These are phyloP conservation scores for Aricia agestis DNA, from an alignment of 1,140 invertebrate genomes.

Conservation along the genomic window DNA sequence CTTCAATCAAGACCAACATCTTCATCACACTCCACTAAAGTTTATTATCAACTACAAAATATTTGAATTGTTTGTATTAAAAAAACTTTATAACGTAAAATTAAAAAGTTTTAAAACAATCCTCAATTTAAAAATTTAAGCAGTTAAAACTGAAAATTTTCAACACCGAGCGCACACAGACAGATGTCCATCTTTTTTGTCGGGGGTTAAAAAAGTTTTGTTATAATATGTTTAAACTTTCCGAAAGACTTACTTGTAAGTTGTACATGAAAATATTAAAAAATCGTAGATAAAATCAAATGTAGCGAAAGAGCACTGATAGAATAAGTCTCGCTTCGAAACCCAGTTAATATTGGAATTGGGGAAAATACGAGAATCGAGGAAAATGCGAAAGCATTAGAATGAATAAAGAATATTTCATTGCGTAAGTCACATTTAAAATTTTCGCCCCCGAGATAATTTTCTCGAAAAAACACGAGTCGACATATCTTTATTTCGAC, in stretches of 20 bases:
- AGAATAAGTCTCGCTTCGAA: neutral
- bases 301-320: neutral
- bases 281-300: too few species aligned
- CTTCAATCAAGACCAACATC: neutral
- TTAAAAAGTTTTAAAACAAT: too few species aligned
- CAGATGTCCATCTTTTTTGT: too few species aligned
- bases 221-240: too few species aligned
- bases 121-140: too few species aligned
- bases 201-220: too few species aligned
- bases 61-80: too few species aligned
- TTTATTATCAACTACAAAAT: neutral
- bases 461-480: conserved; percentile 10
- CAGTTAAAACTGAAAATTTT: too few species aligned
- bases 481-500: conserved; percentile 15
- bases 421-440: conserved; percentile 6
- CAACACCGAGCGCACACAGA: too few species aligned
- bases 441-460: conserved; percentile 8
- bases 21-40: neutral
- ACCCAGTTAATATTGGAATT: neutral
- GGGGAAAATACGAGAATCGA: neutral
- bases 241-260: too few species aligned
- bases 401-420: neutral
- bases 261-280: too few species aligned
- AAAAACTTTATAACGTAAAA: too few species aligned
- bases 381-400: neutral